Conservation (phyloP, 2,888 invertebrate species). For the Meta bourneti region DNA sequence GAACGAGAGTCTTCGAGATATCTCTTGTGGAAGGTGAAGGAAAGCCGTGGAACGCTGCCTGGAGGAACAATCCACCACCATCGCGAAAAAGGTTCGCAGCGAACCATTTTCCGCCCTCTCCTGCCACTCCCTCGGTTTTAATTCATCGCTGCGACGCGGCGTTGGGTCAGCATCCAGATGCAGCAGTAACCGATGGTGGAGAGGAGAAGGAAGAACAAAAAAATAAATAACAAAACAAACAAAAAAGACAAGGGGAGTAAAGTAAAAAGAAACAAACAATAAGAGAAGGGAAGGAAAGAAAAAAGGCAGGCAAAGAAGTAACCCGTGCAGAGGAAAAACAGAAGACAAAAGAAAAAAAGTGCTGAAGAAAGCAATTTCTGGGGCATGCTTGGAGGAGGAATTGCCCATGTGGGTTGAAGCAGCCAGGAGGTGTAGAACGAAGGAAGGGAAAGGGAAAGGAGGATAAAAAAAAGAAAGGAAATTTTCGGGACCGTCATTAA, state of each 20-base stretch:
- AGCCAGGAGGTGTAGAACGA: not conserved
- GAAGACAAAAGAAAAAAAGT: conserved; percentile 38
- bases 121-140: conserved; percentile 31
- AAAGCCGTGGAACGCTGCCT: not conserved
- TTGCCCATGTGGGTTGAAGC: conserved; percentile 50
- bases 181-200: not conserved
- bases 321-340: conserved; percentile 8
- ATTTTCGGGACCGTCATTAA: conserved; percentile 73
- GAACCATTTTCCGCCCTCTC: not conserved
- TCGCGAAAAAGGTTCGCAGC: not conserved
- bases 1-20: too few species aligned
- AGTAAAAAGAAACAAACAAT: conserved; percentile 26
- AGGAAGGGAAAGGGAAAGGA: not conserved
- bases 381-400: conserved; percentile 31
- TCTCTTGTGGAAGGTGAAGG: not conserved
- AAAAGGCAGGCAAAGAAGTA: not conserved
- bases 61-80: not conserved
- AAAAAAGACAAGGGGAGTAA: not conserved
- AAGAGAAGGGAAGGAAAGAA: conserved; percentile 23
- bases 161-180: conserved; percentile 50
- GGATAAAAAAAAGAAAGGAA: conserved; percentile 18
- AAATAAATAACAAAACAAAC: conserved; percentile 20
- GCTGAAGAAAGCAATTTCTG: conserved; percentile 71
- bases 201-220: conserved; percentile 5
- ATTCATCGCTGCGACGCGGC: conserved; percentile 44